A percentile compares a stretch with the other conserved stretches of the same genome.
These are phyloP conservation scores for Drosophila nannoptera DNA, from an alignment of 1,140 invertebrate species.

Conservation along the genomic window DNA sequence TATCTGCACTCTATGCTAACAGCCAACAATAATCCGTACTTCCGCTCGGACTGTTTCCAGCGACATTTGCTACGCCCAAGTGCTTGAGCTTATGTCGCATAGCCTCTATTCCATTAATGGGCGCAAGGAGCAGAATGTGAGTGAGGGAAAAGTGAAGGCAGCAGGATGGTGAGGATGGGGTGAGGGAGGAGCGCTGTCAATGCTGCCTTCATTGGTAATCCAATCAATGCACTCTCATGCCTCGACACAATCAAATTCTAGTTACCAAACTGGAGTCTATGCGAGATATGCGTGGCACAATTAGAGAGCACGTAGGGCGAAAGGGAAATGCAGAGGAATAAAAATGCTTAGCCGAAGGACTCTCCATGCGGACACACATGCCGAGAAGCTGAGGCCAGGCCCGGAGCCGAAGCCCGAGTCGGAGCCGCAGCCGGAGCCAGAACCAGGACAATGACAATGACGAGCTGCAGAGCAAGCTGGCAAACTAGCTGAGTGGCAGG, in stretches of 20 bases:
- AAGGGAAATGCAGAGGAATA: slow-evolving; percentile 22
- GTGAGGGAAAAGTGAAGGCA: too few species aligned
- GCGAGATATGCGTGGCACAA: slow-evolving; percentile 43
- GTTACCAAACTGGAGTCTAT: slow-evolving; percentile 61
- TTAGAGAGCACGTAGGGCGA: slow-evolving; percentile 45
- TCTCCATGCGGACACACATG: slow-evolving; percentile 15
- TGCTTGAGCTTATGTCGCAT: slow-evolving; percentile 31
- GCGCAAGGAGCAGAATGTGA: background rate
- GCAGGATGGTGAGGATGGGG: background rate
- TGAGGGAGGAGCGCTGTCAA: background rate
- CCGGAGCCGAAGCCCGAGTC: background rate
- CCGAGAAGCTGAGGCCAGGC: background rate
- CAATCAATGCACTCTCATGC: slow-evolving; percentile 65
- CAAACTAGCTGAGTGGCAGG: slow-evolving; percentile 13
- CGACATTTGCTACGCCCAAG: slow-evolving; percentile 15
- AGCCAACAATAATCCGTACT: slow-evolving; percentile 24
- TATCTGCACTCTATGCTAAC: slow-evolving; percentile 18
- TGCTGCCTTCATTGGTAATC: slow-evolving; percentile 39
- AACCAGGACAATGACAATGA: slow-evolving; percentile 45
- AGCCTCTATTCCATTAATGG: slow-evolving; percentile 22
- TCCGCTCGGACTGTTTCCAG: slow-evolving; percentile 10
- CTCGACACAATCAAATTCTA: slow-evolving; percentile 67
- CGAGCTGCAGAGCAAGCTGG: slow-evolving; percentile 27
- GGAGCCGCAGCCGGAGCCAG: slow-evolving; percentile 14
- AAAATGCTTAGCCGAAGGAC: slow-evolving; percentile 30